Percentiles rank a stretch among this genome's conserved stretches.
Evolutionary conservation across 2,113 vertebrate genomes (phyloP).

Genomic region (Calidris pygmaea): DNA sequence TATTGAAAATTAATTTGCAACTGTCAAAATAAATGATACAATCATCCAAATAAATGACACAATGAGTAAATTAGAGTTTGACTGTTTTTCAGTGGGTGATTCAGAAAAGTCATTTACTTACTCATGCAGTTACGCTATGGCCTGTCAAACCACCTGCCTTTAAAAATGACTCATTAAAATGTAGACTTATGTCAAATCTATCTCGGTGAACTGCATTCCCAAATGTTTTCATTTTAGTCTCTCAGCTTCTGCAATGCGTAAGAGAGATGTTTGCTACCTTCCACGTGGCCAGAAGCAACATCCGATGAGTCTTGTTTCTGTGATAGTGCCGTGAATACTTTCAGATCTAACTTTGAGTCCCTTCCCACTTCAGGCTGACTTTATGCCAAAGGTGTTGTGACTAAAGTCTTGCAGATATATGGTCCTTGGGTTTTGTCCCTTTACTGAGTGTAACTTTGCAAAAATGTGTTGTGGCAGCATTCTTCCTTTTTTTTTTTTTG

Average conservation of each 20-base stretch:
- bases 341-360: background rate
- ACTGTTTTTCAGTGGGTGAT: background rate
- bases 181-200: background rate
- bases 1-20: background rate
- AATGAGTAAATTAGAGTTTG: background rate
- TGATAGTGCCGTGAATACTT: background rate
- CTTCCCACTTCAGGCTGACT: background rate
- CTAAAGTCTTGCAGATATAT: background rate
- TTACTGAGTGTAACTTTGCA: background rate
- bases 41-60: background rate
- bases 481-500: background rate
- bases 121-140: background rate
- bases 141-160: background rate
- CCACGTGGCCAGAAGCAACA: accelerated
- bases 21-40: slow-evolving; percentile 9
- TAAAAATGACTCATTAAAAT: background rate
- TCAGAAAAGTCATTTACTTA: background rate
- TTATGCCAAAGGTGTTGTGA: background rate
- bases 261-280: background rate
- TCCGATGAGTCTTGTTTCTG: background rate
- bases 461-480: background rate
- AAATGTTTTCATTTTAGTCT: background rate
- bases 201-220: background rate
- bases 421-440: background rate
- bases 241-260: background rate